Percentiles rank a stretch among this genome's conserved stretches.
Evolutionary conservation across 2,113 vertebrate genomes (phyloP).

Genomic region (Scalopus aquaticus): DNA sequence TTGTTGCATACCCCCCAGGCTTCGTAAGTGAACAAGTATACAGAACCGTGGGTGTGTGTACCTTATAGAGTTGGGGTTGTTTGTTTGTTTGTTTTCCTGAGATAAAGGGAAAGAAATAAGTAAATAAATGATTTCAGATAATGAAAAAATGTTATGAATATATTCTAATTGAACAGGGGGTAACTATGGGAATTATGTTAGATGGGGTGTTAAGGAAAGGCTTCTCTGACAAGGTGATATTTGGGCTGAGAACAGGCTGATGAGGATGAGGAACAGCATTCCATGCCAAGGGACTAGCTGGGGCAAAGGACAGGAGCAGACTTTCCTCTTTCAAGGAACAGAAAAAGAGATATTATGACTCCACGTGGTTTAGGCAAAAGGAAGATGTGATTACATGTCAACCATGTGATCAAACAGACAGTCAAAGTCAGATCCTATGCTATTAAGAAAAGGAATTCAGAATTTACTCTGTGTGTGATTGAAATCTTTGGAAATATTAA

Average conservation of each 20-base stretch:
- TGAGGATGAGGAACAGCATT: not conserved
- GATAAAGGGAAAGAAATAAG: not conserved
- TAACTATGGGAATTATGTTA: not conserved
- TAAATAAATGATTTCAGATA: not conserved
- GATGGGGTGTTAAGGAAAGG: not conserved
- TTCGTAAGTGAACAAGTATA: not conserved
- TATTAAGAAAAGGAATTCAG: not conserved
- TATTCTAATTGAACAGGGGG: not conserved
- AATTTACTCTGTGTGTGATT: not conserved
- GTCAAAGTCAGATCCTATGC: not conserved
- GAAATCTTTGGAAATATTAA: not conserved
- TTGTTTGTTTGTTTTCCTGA: not conserved
- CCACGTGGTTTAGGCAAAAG: not conserved
- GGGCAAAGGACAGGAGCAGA: not conserved
- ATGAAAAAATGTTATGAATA: not conserved
- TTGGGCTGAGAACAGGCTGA: not conserved
- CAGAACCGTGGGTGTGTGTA: accelerated
- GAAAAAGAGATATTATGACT: not conserved
- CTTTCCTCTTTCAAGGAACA: not conserved
- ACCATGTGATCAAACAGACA: not conserved
- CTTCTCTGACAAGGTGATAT: not conserved
- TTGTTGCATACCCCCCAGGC: not conserved
- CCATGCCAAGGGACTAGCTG: not conserved
- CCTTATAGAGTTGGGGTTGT: too few relatives aligned
- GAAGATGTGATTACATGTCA: not conserved